A percentile compares a stretch with the other conserved stretches of the same genome.
Conservation (phyloP, 2,797 vertebrate genomes). For the Falco naumanni region DNA sequence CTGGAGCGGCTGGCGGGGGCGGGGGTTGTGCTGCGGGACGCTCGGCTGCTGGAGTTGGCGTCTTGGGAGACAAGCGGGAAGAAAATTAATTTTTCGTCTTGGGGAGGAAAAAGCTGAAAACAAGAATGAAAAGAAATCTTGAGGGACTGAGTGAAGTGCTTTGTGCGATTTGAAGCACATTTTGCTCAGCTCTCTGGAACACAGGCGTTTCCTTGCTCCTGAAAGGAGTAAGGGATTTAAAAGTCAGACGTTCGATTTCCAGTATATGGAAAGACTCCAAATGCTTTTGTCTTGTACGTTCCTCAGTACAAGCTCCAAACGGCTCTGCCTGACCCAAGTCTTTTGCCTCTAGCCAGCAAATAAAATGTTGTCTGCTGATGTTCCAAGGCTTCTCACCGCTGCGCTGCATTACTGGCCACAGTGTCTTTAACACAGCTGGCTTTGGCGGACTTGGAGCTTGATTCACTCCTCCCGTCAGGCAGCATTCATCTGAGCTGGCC, state of each 20-base stretch:
- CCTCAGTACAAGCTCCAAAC: neutral
- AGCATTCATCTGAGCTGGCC: neutral
- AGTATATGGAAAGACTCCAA: neutral
- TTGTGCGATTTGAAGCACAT: neutral
- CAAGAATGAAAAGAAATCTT: neutral
- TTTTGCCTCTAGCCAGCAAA: neutral
- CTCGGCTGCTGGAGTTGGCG: neutral
- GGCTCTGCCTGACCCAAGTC: neutral
- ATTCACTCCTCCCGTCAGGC: neutral
- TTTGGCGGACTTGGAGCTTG: neutral
- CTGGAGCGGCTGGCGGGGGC: neutral
- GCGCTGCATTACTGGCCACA: neutral
- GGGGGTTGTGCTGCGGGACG: neutral
- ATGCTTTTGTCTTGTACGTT: neutral
- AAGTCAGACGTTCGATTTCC: neutral
- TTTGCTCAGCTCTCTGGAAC: neutral
- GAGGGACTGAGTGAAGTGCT: neutral
- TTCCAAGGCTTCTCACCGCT: neutral
- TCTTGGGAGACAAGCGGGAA: neutral
- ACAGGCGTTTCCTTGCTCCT: neutral
- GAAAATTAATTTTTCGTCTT: neutral
- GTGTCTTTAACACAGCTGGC: neutral
- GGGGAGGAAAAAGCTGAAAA: neutral
- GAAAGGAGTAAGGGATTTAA: neutral
- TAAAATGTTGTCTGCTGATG: neutral